Percentiles rank a stretch among this genome's conserved stretches.
Evolutionary conservation across 2,113 vertebrate species (phyloP).

Genomic region (Neoarius graeffei): DNA sequence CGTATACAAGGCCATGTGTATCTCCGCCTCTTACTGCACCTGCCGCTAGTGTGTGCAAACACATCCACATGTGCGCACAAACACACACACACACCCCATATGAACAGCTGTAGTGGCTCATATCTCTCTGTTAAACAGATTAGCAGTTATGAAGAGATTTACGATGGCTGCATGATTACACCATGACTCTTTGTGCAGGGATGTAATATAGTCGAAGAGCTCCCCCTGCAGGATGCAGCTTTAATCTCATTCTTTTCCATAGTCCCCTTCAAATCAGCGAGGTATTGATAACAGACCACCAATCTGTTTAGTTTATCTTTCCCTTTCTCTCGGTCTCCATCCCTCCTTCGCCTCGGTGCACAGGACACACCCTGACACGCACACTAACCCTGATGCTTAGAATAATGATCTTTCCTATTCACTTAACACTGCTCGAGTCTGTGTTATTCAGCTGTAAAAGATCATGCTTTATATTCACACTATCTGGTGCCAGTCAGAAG

Average conservation of each 20-base stretch:
- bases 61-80: neutral
- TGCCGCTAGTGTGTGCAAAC: neutral
- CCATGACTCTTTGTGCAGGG: neutral
- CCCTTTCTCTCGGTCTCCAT: neutral
- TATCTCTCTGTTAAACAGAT: constrained; percentile 25
- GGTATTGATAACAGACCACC: constrained; percentile 45
- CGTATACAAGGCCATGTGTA: neutral
- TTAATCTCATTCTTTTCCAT: constrained; percentile 5
- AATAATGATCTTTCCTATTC: neutral
- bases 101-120: constrained; percentile 15
- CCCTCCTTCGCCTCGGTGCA: no score
- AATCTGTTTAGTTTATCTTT: neutral
- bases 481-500: neutral
- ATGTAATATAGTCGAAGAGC: constrained; percentile 23
- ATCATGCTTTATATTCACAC: neutral
- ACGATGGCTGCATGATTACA: neutral
- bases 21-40: neutral
- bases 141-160: neutral
- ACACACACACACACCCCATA: neutral
- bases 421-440: neutral
- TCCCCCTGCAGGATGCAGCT: constrained; percentile 43
- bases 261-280: constrained; percentile 24
- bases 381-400: neutral
- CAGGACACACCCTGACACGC: neutral
- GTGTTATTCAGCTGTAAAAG: neutral